Conservation (phyloP, 2,888 invertebrate species). For the Gymnosoma rotundatum region DNA sequence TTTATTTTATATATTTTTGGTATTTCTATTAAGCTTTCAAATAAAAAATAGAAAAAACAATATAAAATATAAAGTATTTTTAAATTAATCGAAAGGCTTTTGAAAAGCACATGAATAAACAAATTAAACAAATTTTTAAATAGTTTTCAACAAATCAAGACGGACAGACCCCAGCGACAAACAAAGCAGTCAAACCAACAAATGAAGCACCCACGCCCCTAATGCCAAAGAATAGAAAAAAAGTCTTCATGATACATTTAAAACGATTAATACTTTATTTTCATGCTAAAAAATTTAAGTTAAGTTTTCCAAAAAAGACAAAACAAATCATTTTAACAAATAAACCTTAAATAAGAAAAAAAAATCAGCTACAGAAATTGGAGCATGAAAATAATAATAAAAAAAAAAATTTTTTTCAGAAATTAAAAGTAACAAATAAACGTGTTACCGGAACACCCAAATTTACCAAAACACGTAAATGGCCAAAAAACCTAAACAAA, state of each 20-base stretch:
- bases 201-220: conserved; percentile 66
- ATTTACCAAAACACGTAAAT: conserved; percentile 56
- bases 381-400: conserved; percentile 57
- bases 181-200: conserved; percentile 34
- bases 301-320: conserved; percentile 36
- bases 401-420: conserved; percentile 32
- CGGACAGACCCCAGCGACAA: conserved; percentile 29
- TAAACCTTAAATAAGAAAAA: conserved; percentile 37
- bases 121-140: conserved; percentile 68
- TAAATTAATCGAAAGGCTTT: conserved; percentile 60
- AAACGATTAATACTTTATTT: conserved; percentile 45
- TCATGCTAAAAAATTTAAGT: conserved; percentile 41
- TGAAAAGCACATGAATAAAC: conserved; percentile 41
- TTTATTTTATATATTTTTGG: conserved; percentile 33
- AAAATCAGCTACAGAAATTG: conserved; percentile 53
- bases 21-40: conserved; percentile 20
- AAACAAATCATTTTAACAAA: conserved; percentile 51
- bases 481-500: conserved; percentile 43
- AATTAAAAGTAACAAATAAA: conserved; percentile 67
- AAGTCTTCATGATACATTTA: conserved; percentile 14
- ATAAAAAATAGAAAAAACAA: conserved; percentile 9
- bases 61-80: conserved; percentile 25
- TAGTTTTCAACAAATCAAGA: conserved; percentile 68
- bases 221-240: conserved; percentile 31
- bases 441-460: conserved; percentile 71